phyloP scores from a whole-genome alignment of 2,888 invertebrate genomes.

The Ferrisia virgata region DNA sequence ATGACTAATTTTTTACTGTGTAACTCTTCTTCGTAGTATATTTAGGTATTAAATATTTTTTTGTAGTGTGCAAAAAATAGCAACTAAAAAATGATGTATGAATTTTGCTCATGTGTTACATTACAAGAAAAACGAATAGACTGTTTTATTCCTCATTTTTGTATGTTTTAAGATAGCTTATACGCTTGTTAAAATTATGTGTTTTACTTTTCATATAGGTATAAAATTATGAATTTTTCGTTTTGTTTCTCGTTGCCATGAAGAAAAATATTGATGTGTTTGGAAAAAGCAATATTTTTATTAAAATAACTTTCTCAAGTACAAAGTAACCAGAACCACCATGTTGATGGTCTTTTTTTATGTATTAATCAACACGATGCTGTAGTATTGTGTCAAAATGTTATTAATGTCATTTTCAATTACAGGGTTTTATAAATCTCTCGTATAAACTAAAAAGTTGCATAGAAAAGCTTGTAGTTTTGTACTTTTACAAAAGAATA shows the following conservation, averaged over 20 bases:
- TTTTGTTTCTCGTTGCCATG: neutral
- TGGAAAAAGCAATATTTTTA: constrained; percentile 7
- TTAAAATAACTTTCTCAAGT: neutral
- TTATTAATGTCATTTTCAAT: neutral
- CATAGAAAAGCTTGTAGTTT: constrained; percentile 16
- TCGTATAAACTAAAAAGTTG: neutral
- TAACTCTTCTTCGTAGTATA: neutral
- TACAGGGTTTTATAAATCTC: neutral
- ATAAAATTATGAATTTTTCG: neutral
- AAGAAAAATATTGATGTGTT: neutral
- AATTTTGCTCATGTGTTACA: neutral
- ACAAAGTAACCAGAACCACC: neutral
- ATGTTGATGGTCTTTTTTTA: neutral
- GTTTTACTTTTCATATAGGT: neutral
- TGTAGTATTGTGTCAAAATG: neutral
- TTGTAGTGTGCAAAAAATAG: neutral
- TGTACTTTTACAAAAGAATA: neutral
- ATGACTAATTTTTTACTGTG: neutral
- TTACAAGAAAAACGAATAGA: neutral
- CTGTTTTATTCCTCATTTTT: constrained; percentile 24
- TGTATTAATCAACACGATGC: neutral
- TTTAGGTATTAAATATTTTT: neutral
- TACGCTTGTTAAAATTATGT: constrained; percentile 13
- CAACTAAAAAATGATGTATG: neutral
- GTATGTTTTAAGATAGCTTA: constrained; percentile 1